A percentile compares a stretch with the other conserved stretches of the same genome.
phyloP scores from a whole-genome alignment of 2,113 vertebrate genomes.

The Istiophorus platypterus region DNA sequence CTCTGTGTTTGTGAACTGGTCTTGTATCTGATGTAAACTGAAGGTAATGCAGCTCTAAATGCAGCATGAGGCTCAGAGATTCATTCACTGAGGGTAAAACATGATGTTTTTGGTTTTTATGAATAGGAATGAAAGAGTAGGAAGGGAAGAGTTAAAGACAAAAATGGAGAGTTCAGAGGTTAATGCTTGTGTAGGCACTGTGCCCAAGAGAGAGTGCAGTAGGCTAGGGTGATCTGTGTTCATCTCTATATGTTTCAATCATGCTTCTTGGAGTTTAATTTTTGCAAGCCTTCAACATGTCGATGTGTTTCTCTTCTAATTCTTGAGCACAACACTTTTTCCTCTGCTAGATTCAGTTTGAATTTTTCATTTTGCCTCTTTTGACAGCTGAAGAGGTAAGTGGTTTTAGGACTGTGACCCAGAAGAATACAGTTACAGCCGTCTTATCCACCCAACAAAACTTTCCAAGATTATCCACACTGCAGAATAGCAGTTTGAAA shows the following conservation, averaged over 20 bases:
- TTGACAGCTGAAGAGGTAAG: slow-evolving; percentile 46
- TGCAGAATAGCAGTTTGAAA: slow-evolving; percentile 46
- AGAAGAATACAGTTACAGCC: slow-evolving; percentile 45
- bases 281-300: slow-evolving; percentile 43
- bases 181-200: slow-evolving; percentile 48
- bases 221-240: slow-evolving; percentile 67
- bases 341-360: slow-evolving; percentile 18
- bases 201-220: slow-evolving; percentile 67
- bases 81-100: slow-evolving; percentile 32
- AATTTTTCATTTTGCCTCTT: slow-evolving; percentile 44
- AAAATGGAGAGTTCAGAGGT: slow-evolving; percentile 35
- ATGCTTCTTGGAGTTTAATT: slow-evolving; percentile 50
- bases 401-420: slow-evolving; percentile 55
- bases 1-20: slow-evolving; percentile 34
- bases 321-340: slow-evolving; percentile 29
- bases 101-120: slow-evolving; percentile 48
- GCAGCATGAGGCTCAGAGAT: slow-evolving; percentile 37
- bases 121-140: slow-evolving; percentile 47
- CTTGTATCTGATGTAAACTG: slow-evolving; percentile 51
- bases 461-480: slow-evolving; percentile 55
- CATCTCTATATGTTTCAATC: slow-evolving; percentile 69
- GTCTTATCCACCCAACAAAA: slow-evolving; percentile 48
- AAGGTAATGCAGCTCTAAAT: slow-evolving; percentile 58
- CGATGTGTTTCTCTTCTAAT: slow-evolving; percentile 53
- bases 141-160: slow-evolving; percentile 27